Evolutionary conservation across 1,140 invertebrate species (phyloP).

Genomic region (Psix sp.): DNA sequence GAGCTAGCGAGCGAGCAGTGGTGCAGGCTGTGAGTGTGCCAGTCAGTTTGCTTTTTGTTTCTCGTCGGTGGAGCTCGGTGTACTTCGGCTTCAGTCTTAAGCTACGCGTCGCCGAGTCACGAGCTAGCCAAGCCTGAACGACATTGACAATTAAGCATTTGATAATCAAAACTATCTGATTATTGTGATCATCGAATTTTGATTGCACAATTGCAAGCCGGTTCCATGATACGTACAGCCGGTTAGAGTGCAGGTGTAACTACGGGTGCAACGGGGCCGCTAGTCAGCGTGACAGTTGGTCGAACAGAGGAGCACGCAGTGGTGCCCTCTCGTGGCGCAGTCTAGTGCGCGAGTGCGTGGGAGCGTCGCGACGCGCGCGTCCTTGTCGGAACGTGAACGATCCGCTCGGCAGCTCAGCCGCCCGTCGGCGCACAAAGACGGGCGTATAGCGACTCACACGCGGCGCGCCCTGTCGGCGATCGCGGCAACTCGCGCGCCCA

Average conservation of each 20-base stretch:
- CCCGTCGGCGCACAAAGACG: conserved; percentile 33
- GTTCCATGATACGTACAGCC: conserved; percentile 31
- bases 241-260: conserved; percentile 35
- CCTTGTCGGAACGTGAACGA: conserved; percentile 28
- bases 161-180: too few species aligned
- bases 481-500: conserved; percentile 61
- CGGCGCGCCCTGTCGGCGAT: conserved; percentile 42
- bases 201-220: conserved; percentile 16
- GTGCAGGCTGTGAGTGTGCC: neutral
- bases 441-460: conserved; percentile 41
- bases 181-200: neutral
- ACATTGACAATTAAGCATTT: too few species aligned
- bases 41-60: conserved; percentile 20
- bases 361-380: conserved; percentile 40
- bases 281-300: conserved; percentile 21
- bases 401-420: conserved; percentile 10
- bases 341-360: conserved; percentile 1
- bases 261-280: conserved; percentile 20
- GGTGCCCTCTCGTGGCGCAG: conserved; percentile 28
- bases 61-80: conserved; percentile 10
- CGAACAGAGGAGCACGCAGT: conserved; percentile 2
- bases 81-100: conserved; percentile 11
- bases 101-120: conserved; percentile 8
- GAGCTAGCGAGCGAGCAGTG: conserved; percentile 17
- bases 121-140: neutral